Base-by-base conservation (phyloP, 2,888 invertebrate species). In the Drosophila conformis region DNA sequence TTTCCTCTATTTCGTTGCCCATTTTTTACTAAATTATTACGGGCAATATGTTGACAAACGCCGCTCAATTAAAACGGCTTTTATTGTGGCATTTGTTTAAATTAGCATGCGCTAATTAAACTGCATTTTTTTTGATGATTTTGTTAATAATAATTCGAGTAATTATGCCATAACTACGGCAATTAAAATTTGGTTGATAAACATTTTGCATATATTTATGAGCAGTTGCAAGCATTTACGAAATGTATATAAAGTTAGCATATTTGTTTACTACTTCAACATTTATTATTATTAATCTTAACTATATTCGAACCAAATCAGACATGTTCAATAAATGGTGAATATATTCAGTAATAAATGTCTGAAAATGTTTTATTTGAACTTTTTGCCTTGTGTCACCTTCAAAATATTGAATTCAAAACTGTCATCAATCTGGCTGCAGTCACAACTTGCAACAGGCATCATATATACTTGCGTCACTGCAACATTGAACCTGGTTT, bases 341-440 rank as follows among this genome's bases (percentile, higher is more conserved):
- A 21, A 21, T 6, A 21, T 5, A 0, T 10, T 25, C 15, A 25
- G 25, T 21, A 13, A 13, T 42, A 21, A 42, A 42, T 25, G 10
- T 49, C 27, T 11, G 18, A 18, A 18, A 5, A 8, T 27, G 49
- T 27, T 27, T 21, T 33, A 40, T 25, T 33, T 36, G 18, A 3
- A n/a, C 18, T 21, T 13, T 31, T 31, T 31, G 21, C 2, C 6
- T 11, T 58, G 25, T 48, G 36, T 48, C 42, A 65, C n/a, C 52
- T 42, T 10, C 52, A 58, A 51, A 58, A 53, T 61, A 61, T 62
- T 67, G 51, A 65, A 58, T 71, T 62, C 10, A 59, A 53, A 80
- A 60, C 68, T 78, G 76, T 71, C 78, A 76, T 76, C 78, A 80
- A 80, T 69, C 80, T 80, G 76, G 56, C 62, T 49, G 51, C 46